phyloP scores from a whole-genome alignment of 2,797 vertebrate species.

The Setipinna tenuifilis region DNA sequence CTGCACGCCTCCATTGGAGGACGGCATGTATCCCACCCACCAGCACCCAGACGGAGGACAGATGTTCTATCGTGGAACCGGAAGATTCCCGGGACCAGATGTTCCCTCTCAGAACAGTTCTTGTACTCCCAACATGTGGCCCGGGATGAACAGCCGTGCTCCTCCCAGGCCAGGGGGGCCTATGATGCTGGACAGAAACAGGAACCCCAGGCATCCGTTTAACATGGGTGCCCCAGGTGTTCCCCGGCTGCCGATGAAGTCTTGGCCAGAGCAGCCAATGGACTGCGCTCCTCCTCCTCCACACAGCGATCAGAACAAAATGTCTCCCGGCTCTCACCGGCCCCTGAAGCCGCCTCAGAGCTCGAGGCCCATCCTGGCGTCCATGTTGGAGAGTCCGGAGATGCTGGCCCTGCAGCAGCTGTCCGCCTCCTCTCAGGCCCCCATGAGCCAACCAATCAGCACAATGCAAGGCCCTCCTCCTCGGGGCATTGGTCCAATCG shows the following conservation, averaged over 20 bases:
- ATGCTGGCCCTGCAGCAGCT: constrained; percentile 99
- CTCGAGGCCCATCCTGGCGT: constrained; percentile 78
- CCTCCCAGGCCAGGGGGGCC: constrained; percentile 71
- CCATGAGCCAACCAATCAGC: constrained; percentile 72
- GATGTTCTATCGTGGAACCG: constrained; percentile 66
- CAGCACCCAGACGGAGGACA: constrained; percentile 77
- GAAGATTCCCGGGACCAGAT: constrained; percentile 68
- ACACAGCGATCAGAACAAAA: constrained; percentile 73
- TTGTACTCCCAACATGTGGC: constrained; percentile 72
- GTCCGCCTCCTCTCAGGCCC: constrained; percentile 80
- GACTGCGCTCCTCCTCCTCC: constrained; percentile 67
- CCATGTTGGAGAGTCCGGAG: constrained; percentile 98
- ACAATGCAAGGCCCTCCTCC: constrained; percentile 58
- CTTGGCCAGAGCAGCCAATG: constrained; percentile 83
- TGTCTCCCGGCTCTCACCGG: constrained; percentile 62
- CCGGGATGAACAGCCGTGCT: constrained; percentile 66
- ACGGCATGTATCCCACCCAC: constrained; percentile 78
- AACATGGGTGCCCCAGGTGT: constrained; percentile 78
- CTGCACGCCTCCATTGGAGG: constrained; percentile 77
- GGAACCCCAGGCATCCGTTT: constrained; percentile 71
- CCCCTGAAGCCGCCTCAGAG: constrained; percentile 76
- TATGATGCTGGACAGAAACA: constrained; percentile 72
- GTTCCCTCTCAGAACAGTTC: constrained; percentile 65
- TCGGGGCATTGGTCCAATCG: constrained; percentile 49
- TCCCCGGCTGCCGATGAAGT: constrained; percentile 77